Percentiles rank a stretch among this genome's conserved stretches.
These are phyloP conservation scores for Dasypogon diadema DNA, from an alignment of 2,888 invertebrate species.

Conservation along the genomic window DNA sequence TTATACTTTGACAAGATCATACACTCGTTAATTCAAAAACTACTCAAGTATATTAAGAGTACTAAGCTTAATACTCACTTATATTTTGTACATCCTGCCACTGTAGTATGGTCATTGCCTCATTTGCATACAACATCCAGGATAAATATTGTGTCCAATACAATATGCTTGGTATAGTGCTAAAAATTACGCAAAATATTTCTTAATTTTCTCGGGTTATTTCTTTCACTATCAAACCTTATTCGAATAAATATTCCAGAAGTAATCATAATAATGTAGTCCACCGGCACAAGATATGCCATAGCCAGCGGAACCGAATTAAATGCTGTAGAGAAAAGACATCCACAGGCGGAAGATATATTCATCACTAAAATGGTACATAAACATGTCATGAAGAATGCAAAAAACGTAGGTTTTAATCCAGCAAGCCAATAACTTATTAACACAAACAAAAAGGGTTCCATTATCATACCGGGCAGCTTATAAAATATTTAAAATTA, in stretches of 20 bases:
- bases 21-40: no score
- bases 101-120: conserved; percentile 84
- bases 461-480: conserved; percentile 87
- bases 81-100: conserved; percentile 78
- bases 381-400: conserved; percentile 78
- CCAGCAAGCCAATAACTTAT: conserved; percentile 91
- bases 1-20: no score
- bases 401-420: conserved; percentile 76
- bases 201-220: neutral
- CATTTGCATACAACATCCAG: conserved; percentile 89
- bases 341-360: conserved; percentile 88
- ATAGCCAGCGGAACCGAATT: conserved; percentile 84
- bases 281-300: conserved; percentile 87
- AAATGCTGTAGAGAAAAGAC: conserved; percentile 87
- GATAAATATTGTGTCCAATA: conserved; percentile 85
- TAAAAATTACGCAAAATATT: conserved; percentile 62
- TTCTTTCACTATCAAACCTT: conserved; percentile 71
- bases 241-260: conserved; percentile 87
- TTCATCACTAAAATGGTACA: conserved; percentile 84
- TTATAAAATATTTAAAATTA: conserved; percentile 65
- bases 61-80: no score
- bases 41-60: no score
- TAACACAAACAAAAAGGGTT: conserved; percentile 83
- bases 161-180: conserved; percentile 78
- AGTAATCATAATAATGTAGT: conserved; percentile 87